Percentiles rank a stretch among this genome's conserved stretches.
Evolutionary conservation across 1,140 invertebrate genomes (phyloP).

Genomic region (Rhagoletis zephyria): DNA sequence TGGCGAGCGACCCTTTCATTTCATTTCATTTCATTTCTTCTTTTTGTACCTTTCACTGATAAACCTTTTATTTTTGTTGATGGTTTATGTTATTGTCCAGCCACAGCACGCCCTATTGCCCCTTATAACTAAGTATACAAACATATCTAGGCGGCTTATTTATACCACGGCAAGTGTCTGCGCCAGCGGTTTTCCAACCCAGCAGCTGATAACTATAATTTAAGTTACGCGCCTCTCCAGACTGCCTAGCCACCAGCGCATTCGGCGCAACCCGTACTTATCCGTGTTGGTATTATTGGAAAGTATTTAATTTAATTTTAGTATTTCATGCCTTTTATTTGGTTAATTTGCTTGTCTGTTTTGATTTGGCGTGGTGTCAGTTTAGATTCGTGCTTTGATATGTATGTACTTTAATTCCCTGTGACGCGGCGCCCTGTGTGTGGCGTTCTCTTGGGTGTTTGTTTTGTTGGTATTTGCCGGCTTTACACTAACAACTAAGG

Average conservation of each 20-base stretch:
- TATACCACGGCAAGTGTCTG: not conserved
- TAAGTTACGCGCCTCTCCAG: not conserved
- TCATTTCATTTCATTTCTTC: no score
- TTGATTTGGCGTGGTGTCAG: constrained; percentile 2
- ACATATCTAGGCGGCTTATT: not conserved
- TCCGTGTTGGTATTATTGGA: not conserved
- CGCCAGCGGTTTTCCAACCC: not conserved
- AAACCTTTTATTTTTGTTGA: not conserved
- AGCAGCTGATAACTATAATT: not conserved
- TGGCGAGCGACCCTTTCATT: not conserved
- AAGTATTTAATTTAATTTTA: not conserved
- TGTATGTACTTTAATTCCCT: not conserved
- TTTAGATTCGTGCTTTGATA: not conserved
- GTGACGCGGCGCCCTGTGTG: constrained; percentile 4
- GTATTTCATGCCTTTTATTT: constrained; percentile 6
- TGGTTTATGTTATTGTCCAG: not conserved
- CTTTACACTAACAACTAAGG: not conserved
- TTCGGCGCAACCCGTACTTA: not conserved
- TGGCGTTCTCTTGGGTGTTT: not conserved
- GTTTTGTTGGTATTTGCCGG: not conserved
- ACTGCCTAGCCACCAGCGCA: not conserved
- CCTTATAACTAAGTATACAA: not conserved
- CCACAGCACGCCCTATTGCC: not conserved
- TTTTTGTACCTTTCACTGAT: not conserved
- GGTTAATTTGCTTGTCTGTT: not conserved